Percentiles rank a stretch among this genome's conserved stretches.
Evolutionary conservation across 2,888 invertebrate species (phyloP).

Genomic region (Chydorus sphaericus): DNA sequence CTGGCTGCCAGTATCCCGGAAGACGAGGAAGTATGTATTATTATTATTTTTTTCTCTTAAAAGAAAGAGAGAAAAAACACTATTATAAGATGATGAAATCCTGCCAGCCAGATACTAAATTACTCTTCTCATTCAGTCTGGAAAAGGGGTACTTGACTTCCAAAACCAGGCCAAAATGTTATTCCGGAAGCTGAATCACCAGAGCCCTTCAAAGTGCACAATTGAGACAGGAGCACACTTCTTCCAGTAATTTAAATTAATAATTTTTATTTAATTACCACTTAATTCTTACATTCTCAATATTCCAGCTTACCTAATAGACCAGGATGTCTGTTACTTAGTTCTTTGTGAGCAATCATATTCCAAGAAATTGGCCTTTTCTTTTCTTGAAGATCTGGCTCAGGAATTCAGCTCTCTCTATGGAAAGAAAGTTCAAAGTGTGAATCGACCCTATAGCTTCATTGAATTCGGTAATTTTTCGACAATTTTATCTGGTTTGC

Average conservation of each 20-base stretch:
- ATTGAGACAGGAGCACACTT: conserved; percentile 94
- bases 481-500: no score
- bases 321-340: conserved; percentile 85
- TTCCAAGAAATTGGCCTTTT: conserved; percentile 84
- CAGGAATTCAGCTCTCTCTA: conserved; percentile 84
- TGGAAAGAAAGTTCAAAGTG: conserved; percentile 75
- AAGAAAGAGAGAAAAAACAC: no score
- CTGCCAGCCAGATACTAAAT: no score
- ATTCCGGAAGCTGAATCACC: conserved; percentile 80
- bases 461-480: conserved; percentile 85
- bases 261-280: no score
- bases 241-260: conserved; percentile 76
- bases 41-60: no score
- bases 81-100: no score
- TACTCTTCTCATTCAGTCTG: no score
- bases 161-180: conserved; percentile 99
- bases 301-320: conserved; percentile 78
- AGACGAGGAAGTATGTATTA: conserved; percentile 82
- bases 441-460: conserved; percentile 87
- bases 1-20: conserved; percentile 95
- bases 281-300: no score
- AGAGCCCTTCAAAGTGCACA: conserved; percentile 81
- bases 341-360: conserved; percentile 83
- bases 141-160: conserved; percentile 86
- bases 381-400: conserved; percentile 87